Evolutionary conservation across 2,113 vertebrate genomes (phyloP).

Genomic region (Fregetta grallaria): DNA sequence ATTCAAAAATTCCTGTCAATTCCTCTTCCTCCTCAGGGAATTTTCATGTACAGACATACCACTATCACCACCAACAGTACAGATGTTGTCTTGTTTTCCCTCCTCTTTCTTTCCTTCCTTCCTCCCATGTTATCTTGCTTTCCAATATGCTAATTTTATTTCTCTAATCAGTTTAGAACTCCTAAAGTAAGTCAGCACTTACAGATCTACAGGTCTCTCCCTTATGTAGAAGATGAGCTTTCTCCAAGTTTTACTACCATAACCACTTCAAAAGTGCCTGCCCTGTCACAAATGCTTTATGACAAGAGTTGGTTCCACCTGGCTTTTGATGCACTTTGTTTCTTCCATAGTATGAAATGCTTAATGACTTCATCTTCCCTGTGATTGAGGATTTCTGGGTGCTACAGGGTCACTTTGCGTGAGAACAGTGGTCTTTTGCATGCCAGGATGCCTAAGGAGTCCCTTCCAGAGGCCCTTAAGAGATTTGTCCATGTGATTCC

Average conservation of each 20-base stretch:
- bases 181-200: not conserved
- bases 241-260: not conserved
- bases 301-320: not conserved
- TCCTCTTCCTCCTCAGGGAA: not conserved
- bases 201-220: not conserved
- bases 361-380: not conserved
- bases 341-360: not conserved
- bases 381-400: not conserved
- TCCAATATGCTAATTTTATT: not conserved
- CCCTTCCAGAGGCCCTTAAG: not conserved
- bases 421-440: not conserved
- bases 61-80: not conserved
- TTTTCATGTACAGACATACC: not conserved
- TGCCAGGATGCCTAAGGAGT: not conserved
- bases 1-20: not conserved
- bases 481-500: not conserved
- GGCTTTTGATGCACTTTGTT: not conserved
- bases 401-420: not conserved
- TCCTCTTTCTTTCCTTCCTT: not conserved
- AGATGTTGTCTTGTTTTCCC: not conserved
- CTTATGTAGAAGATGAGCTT: not conserved
- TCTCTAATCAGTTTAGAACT: not conserved
- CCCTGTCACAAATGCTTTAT: not conserved
- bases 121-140: not conserved
- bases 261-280: not conserved